Conservation (phyloP, 2,797 vertebrate species). For the Anomalospiza imberbis region DNA sequence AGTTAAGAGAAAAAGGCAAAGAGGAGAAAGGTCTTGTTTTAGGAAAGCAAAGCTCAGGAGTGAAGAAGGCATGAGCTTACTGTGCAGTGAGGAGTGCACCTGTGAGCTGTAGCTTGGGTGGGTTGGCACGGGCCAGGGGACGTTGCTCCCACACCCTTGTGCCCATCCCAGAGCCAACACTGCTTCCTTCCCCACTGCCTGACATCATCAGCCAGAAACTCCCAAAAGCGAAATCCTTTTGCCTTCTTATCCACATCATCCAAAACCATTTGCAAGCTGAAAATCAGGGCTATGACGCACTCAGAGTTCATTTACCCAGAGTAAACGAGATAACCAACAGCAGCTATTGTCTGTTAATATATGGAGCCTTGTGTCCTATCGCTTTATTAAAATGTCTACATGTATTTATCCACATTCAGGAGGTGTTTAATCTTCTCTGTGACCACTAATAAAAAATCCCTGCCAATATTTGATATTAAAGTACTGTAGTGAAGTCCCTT, state of each 20-base stretch:
- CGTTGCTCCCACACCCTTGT: neutral
- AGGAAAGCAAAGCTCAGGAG: neutral
- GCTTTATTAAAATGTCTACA: neutral
- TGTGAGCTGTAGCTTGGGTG: neutral
- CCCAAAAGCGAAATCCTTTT: neutral
- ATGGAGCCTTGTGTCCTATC: neutral
- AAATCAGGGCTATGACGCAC: neutral
- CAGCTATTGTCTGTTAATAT: neutral
- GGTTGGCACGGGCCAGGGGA: neutral
- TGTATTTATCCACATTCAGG: neutral
- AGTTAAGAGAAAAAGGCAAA: neutral
- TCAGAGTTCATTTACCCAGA: neutral
- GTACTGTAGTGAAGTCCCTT: neutral
- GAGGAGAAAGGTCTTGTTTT: neutral
- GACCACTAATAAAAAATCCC: neutral
- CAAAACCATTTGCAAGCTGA: neutral
- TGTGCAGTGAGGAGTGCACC: fast-evolving
- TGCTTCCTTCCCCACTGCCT: neutral
- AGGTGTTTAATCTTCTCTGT: neutral
- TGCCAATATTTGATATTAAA: neutral
- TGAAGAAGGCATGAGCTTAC: neutral
- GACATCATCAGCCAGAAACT: neutral
- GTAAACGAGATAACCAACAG: conserved; percentile 5
- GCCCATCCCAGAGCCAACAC: neutral
- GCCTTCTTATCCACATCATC: neutral